Base-by-base conservation (phyloP, 2,797 vertebrate species). In the Cryptoblepharus egeriae region DNA sequence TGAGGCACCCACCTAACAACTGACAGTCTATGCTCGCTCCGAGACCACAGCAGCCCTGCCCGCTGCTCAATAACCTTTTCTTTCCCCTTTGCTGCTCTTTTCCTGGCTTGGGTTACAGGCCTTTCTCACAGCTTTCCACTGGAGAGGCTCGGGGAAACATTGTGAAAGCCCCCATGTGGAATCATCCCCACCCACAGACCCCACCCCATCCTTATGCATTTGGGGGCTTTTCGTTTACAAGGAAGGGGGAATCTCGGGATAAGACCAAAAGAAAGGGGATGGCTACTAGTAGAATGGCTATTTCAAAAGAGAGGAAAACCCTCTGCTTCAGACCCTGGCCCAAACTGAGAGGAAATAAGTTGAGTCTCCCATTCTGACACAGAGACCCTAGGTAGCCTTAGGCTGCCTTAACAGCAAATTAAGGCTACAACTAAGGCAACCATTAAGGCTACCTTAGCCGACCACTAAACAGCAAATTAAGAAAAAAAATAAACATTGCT, bases 21-120 rank as follows among this genome's bases (percentile, higher is more conserved):
- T 88, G 88, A 79, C 86, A 80, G 91, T 93, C 92, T 94, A 93
- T 93, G 87, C 89, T 88, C 91, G 68, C 81, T 65, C 63, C 28
- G 86, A 15, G 73, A 94, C 93, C 92, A 92, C 93, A 94, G 92
- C 89, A 84, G 91, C 80, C 75, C 87, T 0, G 79, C 81, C 87
- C 0, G 75, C 79, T 42, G 32, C 85, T 93, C 92, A 93, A 93
- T 93, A 93, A 91, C 76, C 91, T 93, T 93, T 93, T 93, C 88
- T 94, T 92, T 57, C 90, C 72, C 76, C 83, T 24, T 87, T 72
- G 82, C 55, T 77, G 85, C 91, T 87, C 85, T 82, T 90, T 85
- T 68, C 30, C 7, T 2, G 57, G 84, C 84, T 92, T 89, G 55
- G 77, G 86, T 91, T 92, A 91, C 91, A 88, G 85, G 75, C 88